Evolutionary conservation across 1,140 invertebrate species (phyloP), one percentile per base, ranked within the genome.

Genomic region (Leguminivora glycinivorella): DNA sequence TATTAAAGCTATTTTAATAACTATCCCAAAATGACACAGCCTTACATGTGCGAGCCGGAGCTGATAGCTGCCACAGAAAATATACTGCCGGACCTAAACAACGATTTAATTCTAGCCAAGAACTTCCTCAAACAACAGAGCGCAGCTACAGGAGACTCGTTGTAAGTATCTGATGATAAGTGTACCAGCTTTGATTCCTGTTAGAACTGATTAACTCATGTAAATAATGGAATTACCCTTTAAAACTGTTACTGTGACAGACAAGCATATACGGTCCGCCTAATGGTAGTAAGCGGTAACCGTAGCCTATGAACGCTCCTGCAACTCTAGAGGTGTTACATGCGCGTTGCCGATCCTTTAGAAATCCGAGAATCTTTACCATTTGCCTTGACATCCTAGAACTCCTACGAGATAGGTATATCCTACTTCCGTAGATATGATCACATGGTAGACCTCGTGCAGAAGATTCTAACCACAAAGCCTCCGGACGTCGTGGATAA

Each of bases 401-500:
- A n/a, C n/a, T n/a, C n/a, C n/a, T n/a, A n/a, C n/a, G n/a, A n/a
- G n/a, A n/a, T n/a, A n/a, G n/a, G n/a, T 9, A 12, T 69, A 4
- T 19, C 24, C 29, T 70, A 56, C 31, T 17, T 58, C 14, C 58
- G 38, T 73, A 94, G 94, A 66, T 95, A 94, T 69, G 93, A 95
- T 71, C 94, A 95, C 76, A 83, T 95, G n/a, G 93, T 93, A 9
- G 93, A 95, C 71, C 81, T 95, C 0, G 83, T 95, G 5, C 92
- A 92, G 52, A 94, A 94, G 83, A 93, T 95, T 52, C 75, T 95
- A 3, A 83, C 92, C 0, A 93, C 94, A 70, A 90, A 92, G 22
- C 95, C 95, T 0, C 92, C 92, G 72, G 93, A 95, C 83, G 92
- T 93, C 0, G 92, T 94, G 14, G 94, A 95, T 38, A 92, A 93